Base-by-base conservation (phyloP, 2,797 vertebrate species). In the Micrastur ruficollis region DNA sequence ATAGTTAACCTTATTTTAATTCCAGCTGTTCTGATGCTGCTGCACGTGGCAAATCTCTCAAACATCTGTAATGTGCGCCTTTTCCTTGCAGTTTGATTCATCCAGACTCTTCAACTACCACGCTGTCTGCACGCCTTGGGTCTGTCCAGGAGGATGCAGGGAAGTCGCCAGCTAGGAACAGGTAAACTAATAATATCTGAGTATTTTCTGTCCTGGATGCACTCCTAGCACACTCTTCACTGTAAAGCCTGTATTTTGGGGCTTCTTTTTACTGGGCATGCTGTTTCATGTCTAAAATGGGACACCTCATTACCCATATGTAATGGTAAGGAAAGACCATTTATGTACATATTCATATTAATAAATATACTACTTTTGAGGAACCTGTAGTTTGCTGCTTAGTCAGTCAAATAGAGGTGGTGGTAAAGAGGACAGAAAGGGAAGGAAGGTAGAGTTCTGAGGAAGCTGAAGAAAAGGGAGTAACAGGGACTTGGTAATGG, bases 161-260 rank as follows among this genome's bases (percentile, higher is more conserved):
- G 63, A 99, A 99, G 92, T 99, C 99, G 6, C 99, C 99, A 26
- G 98, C 99, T 47, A 98, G 99, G 89, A 99, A 99, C 88, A 99
- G 99, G 99, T 99, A 88, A 86, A 95, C 22, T 72, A 68, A 56
- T 72, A 3, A 53, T 55, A 65, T 83, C 27, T n/a, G 42, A 72
- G 3, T 83, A 26, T 68, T 59, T 81, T 66, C 58, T 80, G 5
- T 67, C 91, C 40, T 76, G 21, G 32, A 42, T 89, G 29, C 6
- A 46, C 5, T 89, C 26, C 26, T 80, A 53, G 32, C 16, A 56
- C 7, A 6, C 22, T 58, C 1, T 6, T 86, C 8, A 7, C 16
- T 85, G 20, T 92, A 42, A 81, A 68, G 10, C 40, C 63, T 87
- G 11, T 80, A 23, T 70, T 91, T 76, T 46, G 12, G 16, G 56